Evolutionary conservation across 2,888 invertebrate species (phyloP).

Genomic region (Dendrolimus pini): DNA sequence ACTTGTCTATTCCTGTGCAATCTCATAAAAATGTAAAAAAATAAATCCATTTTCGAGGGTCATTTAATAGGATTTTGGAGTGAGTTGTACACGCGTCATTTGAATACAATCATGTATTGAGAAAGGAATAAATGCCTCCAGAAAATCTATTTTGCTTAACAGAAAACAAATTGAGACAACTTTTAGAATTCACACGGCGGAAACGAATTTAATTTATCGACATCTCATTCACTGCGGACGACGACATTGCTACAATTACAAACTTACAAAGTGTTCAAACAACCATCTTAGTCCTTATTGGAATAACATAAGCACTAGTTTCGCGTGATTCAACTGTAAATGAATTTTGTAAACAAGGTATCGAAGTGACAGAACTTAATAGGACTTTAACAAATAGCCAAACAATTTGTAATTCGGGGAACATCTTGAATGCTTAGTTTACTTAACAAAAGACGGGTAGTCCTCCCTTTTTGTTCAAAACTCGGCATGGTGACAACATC

Average conservation of each 20-base stretch:
- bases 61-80: constrained; percentile 15
- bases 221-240: constrained; percentile 58
- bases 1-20: background rate
- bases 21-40: background rate
- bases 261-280: constrained; percentile 24
- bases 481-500: constrained; percentile 62
- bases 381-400: constrained; percentile 74
- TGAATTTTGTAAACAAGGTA: constrained; percentile 36
- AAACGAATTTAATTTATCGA: constrained; percentile 75
- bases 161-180: constrained; percentile 70
- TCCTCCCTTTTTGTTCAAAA: constrained; percentile 47
- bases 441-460: constrained; percentile 59
- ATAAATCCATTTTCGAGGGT: constrained; percentile 4
- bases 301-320: constrained; percentile 18
- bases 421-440: constrained; percentile 66
- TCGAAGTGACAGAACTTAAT: constrained; percentile 70
- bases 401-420: constrained; percentile 72
- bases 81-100: constrained; percentile 40
- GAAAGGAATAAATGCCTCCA: constrained; percentile 10
- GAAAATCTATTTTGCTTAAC: constrained; percentile 34
- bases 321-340: constrained; percentile 8
- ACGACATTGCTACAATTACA: constrained; percentile 65
- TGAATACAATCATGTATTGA: constrained; percentile 36
- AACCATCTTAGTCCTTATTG: constrained; percentile 16
- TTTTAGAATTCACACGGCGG: constrained; percentile 64